Percentiles rank a stretch among this genome's conserved stretches.
Conservation (phyloP, 2,888 invertebrate genomes). For the Proisotoma minuta region DNA sequence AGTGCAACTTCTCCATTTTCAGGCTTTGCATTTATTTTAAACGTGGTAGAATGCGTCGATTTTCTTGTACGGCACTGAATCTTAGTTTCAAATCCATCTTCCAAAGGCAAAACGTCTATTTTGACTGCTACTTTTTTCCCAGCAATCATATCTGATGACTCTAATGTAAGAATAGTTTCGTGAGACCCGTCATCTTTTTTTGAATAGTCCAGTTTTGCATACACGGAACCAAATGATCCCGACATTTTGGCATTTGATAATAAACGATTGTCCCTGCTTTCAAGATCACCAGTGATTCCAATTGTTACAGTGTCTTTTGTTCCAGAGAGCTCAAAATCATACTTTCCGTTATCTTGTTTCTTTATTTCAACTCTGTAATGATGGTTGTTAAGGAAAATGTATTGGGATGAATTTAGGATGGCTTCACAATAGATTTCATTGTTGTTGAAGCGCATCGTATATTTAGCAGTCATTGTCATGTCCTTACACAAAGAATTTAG, state of each 20-base stretch:
- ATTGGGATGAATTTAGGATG: not conserved
- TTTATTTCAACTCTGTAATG: slow-evolving; percentile 8
- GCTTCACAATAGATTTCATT: not conserved
- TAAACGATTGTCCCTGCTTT: not conserved
- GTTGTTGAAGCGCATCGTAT: not conserved
- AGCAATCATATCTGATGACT: slow-evolving; percentile 34
- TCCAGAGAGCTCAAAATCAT: slow-evolving; percentile 21
- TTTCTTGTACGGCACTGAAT: slow-evolving; percentile 41
- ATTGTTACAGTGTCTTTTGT: slow-evolving; percentile 18
- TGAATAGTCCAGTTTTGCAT: slow-evolving; percentile 13
- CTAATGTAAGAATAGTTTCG: slow-evolving; percentile 35
- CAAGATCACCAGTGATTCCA: slow-evolving; percentile 27
- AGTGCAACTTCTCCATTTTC: slow-evolving; percentile 11
- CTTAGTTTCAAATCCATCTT: slow-evolving; percentile 22
- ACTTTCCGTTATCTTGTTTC: slow-evolving; percentile 20
- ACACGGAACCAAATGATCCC: slow-evolving; percentile 35
- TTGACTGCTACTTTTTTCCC: slow-evolving; percentile 36
- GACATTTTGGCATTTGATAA: slow-evolving; percentile 14
- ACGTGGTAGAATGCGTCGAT: slow-evolving; percentile 27
- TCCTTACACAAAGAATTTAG: no score
- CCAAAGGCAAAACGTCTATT: slow-evolving; percentile 13
- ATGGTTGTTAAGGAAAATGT: not conserved
- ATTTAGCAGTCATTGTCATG: no score
- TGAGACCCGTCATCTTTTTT: slow-evolving; percentile 9
- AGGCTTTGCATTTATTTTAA: slow-evolving; percentile 5